Base-by-base conservation (phyloP, 2,888 invertebrate species). In the Arctia plantaginis region DNA sequence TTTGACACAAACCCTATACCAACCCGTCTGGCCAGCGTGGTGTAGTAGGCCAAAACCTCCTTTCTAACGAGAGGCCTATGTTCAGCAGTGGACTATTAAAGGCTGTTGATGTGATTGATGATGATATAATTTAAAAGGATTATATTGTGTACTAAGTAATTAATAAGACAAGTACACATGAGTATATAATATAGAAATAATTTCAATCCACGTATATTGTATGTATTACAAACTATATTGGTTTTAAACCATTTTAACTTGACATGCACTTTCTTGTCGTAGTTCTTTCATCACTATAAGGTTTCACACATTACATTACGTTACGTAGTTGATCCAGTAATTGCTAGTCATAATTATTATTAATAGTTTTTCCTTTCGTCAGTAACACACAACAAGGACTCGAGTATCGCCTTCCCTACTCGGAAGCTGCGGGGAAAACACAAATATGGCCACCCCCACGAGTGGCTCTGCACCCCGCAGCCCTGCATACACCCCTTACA, bases 331-430 rank as follows among this genome's bases (percentile, higher is more conserved):
- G 62, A 41, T 62, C 30, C 78, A 78, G 80, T 87, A 85, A 84
- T 82, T 85, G 82, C 84, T 82, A 88, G 84, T 85, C 86, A 89
- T 93, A 91, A 93, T 93, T 91, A 93, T 93, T 91, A 92, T 90
- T 91, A 93, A 91, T 93, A 93, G 92, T 93, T 92, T 90, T 93
- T 90, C 90, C 90, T 89, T 90, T 88, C 87, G 88, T 88, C 87
- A 87, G 89, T 85, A 89, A 88, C 90, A 90, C 89, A 89, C 91
- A 87, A 88, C 90, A 86, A 78, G 87, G 82, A 85, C 91, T 91
- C 90, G 87, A 92, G 92, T 90, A 88, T 86, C 90, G 90, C 89
- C 85, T 90, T 89, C 92, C 90, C 91, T 88, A 87, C 90, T 90
- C 89, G 90, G 89, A 90, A 90, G 87, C 89, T 88, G 89, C 90